Base-by-base conservation (phyloP, 2,113 vertebrate genomes). In the Dendropsophus ebraccatus region DNA sequence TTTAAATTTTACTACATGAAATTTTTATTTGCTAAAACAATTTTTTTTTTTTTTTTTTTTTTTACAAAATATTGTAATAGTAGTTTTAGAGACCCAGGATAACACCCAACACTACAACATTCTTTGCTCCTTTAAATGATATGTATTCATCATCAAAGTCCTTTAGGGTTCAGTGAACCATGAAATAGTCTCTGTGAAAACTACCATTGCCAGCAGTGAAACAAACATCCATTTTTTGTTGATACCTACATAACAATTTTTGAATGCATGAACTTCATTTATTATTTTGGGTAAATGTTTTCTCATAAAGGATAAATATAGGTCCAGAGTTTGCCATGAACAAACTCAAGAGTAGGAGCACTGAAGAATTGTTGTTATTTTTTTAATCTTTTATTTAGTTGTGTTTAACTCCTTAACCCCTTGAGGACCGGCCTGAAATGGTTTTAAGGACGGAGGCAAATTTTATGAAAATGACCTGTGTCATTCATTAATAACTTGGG, bases 91-190 rank as follows among this genome's bases (percentile, higher is more conserved):
- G 87, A 83, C 67, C 89, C 87, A 74, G 79, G 75, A 80, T 88
- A 90, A 87, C 88, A 90, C 30, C 41, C 83, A 86, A 85, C 88
- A 86, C 17, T 54, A 88, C 87, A 79, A 76, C 83, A 88, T 58
- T 83, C 89, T 90, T 91, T 91, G 89, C 89, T 88, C 87, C 90
- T 92, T 90, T 88, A 89, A 88, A 93, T 93, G 92, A 93, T 92
- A 88, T 58, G 86, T 86, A 91, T 94, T 93, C 92, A 93, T 94
- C 94, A 92, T 92, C 91, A 93, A 92, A 94, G 92, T 94, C 92
- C 94, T 95, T 95, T 94, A 94, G 91, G 93, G 94, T 93, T 92
- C 94, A 93, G 81, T 92, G 91, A 90, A 94, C 92, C 93, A 90
- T 95, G 94, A 95, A 95, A 95, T 95, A 94, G 92, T 93, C 87